These are phyloP conservation scores for Calameuta idolon DNA, from an alignment of 2,888 invertebrate genomes.

Conservation along the genomic window DNA sequence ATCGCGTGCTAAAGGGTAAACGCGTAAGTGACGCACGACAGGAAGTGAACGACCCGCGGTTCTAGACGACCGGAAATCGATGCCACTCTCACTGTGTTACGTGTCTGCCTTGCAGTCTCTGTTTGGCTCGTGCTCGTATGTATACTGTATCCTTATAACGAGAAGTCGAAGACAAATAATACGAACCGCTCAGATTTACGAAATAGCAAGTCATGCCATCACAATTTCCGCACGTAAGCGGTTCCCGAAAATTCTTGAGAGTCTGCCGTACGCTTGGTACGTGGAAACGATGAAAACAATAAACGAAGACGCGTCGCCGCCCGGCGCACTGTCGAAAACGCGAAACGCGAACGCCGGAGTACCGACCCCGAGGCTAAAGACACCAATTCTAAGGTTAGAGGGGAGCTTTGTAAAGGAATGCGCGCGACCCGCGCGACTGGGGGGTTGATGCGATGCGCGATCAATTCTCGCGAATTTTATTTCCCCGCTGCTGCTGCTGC, in stretches of 20 bases:
- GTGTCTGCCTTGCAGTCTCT: not conserved
- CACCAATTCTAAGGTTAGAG: slow-evolving; percentile 44
- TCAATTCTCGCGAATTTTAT: slow-evolving; percentile 56
- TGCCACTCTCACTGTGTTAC: not conserved
- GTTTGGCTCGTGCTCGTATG: not conserved
- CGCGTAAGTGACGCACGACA: not conserved
- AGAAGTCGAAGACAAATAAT: slow-evolving; percentile 9
- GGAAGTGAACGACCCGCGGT: not conserved
- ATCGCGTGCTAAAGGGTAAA: not conserved
- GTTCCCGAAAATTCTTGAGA: not conserved
- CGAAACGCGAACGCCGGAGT: slow-evolving; percentile 20
- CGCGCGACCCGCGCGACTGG: slow-evolving; percentile 44
- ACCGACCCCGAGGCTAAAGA: slow-evolving; percentile 6
- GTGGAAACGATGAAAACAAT: slow-evolving; percentile 1
- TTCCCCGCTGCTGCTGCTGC: slow-evolving; percentile 42
- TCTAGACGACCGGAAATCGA: not conserved
- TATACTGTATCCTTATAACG: not conserved
- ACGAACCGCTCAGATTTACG: slow-evolving; percentile 54
- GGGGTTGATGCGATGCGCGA: slow-evolving; percentile 45
- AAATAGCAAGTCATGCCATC: slow-evolving; percentile 54
- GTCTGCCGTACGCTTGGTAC: not conserved
- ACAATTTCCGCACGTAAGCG: slow-evolving; percentile 26
- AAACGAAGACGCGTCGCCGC: not conserved
- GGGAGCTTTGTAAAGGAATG: slow-evolving; percentile 46
- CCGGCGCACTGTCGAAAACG: not conserved